phyloP scores from a whole-genome alignment of 53 echinoderm and acorn worm species.

The Pentamera pediparva region DNA sequence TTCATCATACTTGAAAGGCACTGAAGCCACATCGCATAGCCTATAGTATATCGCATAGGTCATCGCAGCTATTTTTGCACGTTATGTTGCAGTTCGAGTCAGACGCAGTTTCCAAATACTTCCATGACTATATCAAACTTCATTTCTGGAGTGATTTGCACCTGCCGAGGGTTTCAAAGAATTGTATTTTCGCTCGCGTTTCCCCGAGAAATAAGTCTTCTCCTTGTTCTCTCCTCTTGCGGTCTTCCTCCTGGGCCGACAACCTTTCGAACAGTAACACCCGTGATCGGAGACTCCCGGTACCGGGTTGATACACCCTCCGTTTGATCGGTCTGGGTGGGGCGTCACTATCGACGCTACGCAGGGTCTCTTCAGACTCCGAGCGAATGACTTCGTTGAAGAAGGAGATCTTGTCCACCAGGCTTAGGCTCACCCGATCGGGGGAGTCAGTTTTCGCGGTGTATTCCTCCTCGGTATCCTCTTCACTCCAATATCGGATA shows the following conservation, averaged over 20 bases:
- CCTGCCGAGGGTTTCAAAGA: conserved; percentile 12
- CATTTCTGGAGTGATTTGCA: too few species aligned
- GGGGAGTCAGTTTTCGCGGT: not conserved
- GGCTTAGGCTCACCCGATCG: conserved; percentile 2
- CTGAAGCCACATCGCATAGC: too few species aligned
- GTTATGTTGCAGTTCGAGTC: too few species aligned
- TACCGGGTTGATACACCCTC: not conserved
- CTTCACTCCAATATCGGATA: too few species aligned
- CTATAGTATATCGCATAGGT: too few species aligned
- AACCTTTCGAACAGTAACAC: conserved; percentile 9
- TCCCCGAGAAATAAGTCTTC: not conserved
- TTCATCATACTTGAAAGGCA: too few species aligned
- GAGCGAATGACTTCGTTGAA: not conserved
- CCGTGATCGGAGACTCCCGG: not conserved
- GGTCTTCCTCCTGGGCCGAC: not conserved
- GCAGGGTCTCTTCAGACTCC: not conserved
- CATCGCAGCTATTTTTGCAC: too few species aligned
- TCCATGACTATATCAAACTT: too few species aligned
- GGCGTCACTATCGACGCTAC: not conserved
- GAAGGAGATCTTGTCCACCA: conserved; percentile 11
- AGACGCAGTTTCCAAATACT: too few species aligned
- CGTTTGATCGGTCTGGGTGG: not conserved
- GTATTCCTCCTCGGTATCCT: not conserved
- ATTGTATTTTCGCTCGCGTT: conserved; percentile 14
- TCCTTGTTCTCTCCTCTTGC: not conserved